These are phyloP conservation scores for Neosalanx taihuensis DNA, from an alignment of 2,797 vertebrate genomes.

Conservation along the genomic window DNA sequence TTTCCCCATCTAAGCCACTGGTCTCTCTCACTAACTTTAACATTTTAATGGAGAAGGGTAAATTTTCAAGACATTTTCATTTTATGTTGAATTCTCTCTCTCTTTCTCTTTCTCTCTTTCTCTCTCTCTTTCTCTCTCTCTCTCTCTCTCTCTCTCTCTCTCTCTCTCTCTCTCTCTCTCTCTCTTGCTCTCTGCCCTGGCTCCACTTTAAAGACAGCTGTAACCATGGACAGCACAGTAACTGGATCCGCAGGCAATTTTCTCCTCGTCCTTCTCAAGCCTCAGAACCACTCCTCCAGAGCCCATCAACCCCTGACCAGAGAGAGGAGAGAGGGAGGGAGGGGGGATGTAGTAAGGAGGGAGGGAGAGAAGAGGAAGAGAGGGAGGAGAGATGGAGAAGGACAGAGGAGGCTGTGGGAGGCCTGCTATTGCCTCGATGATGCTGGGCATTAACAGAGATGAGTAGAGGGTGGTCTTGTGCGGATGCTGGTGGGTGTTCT, in stretches of 20 bases:
- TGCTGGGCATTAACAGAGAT: not conserved
- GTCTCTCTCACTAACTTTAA: slow-evolving; percentile 12
- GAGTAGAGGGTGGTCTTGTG: slow-evolving; percentile 32
- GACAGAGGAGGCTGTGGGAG: not conserved
- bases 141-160: slow-evolving; percentile 8
- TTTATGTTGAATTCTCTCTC: not conserved
- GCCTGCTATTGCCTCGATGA: not conserved
- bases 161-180: not conserved
- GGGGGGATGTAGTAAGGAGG: not conserved
- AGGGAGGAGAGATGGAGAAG: not conserved
- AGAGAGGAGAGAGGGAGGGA: slow-evolving; percentile 29
- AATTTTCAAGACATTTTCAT: not conserved
- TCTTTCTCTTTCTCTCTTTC: not conserved
- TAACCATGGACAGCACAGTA: slow-evolving; percentile 30
- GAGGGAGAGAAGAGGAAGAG: not conserved
- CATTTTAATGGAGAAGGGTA: not conserved
- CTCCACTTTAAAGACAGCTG: slow-evolving; percentile 15
- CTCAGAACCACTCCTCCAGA: slow-evolving; percentile 40
- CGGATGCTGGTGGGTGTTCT: slow-evolving; percentile 24
- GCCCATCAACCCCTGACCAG: slow-evolving; percentile 61
- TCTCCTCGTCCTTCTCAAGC: slow-evolving; percentile 13
- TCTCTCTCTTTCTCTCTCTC: not conserved
- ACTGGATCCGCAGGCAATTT: slow-evolving; percentile 46
- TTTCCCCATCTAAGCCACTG: not conserved
- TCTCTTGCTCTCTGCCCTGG: not conserved